These are phyloP conservation scores for Micromussa lordhowensis DNA, from an alignment of 92 coral and sea anemone genomes.

Conservation along the genomic window DNA sequence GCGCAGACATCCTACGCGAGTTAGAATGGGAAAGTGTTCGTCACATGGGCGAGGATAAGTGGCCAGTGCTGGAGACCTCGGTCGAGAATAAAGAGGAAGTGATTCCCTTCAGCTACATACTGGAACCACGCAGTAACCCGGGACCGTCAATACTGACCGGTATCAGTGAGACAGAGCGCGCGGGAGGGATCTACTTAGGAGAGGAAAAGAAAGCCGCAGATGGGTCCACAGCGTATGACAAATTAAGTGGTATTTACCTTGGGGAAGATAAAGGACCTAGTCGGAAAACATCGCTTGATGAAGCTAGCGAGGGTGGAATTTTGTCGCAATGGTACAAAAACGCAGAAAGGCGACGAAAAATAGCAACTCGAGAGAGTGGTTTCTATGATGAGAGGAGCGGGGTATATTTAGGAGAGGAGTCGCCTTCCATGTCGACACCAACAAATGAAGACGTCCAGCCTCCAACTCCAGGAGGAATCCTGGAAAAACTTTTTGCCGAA, in stretches of 20 bases:
- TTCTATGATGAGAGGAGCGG: conserved; percentile 96
- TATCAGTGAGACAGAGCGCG: conserved; percentile 69
- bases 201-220: conserved; percentile 72
- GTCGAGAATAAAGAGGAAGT: conserved; percentile 74
- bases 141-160: conserved; percentile 33
- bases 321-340: conserved; percentile 84
- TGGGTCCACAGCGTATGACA: conserved; percentile 81
- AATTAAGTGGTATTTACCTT: conserved; percentile 90
- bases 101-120: conserved; percentile 10
- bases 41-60: conserved; percentile 86
- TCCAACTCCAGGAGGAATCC: conserved; percentile 82
- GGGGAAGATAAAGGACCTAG: conserved; percentile 81
- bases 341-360: conserved; percentile 82
- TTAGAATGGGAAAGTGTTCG: conserved; percentile 95
- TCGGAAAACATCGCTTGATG: conserved; percentile 47
- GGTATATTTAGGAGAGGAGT: conserved; percentile 92
- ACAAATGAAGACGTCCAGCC: conserved; percentile 52
- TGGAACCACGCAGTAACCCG: conserved; percentile 12
- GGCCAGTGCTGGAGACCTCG: conserved; percentile 86
- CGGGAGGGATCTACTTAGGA: conserved; percentile 69
- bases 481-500: conserved; percentile 63
- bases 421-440: conserved; percentile 67
- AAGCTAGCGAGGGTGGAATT: conserved; percentile 68
- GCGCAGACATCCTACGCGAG: conserved; percentile 86
- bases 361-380: conserved; percentile 85